Conservation (phyloP, 2,113 vertebrate species). For the Crotalus horridus region DNA sequence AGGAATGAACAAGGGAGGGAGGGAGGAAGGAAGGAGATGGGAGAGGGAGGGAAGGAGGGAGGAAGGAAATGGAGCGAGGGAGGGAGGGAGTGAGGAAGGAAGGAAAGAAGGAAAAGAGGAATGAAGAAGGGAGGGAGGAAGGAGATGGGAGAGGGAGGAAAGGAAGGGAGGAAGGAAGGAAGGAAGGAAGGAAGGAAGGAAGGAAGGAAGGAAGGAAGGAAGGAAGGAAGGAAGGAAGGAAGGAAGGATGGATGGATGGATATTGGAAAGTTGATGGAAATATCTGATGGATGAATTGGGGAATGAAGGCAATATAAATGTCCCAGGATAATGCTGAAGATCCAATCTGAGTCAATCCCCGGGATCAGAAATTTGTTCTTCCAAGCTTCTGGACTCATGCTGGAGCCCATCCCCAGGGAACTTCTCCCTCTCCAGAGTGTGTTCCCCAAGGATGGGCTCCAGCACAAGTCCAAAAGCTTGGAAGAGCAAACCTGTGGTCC, state of each 20-base stretch:
- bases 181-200: too few species aligned
- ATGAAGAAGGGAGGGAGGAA: too few species aligned
- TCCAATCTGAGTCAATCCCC: not conserved
- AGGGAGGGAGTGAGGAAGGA: too few species aligned
- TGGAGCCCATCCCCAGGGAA: not conserved
- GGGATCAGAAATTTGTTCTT: not conserved
- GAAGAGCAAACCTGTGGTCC: not conserved
- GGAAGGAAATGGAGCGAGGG: too few species aligned
- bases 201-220: too few species aligned
- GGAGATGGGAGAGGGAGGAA: too few species aligned
- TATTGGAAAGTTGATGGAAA: not conserved
- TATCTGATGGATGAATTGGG: not conserved
- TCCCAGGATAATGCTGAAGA: too few species aligned
- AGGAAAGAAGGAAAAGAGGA: too few species aligned
- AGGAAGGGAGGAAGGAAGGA: accelerated
- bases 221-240: too few species aligned
- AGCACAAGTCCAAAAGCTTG: not conserved
- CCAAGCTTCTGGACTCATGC: not conserved
- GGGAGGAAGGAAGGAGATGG: too few species aligned
- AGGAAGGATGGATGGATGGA: too few species aligned
- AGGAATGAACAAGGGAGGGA: too few species aligned
- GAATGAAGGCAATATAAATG: not conserved
- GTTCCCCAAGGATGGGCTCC: not conserved
- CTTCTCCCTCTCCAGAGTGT: not conserved
- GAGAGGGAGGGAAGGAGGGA: accelerated